These are phyloP conservation scores for Gryon sp. DNA, from an alignment of 1,140 invertebrate genomes.

Conservation along the genomic window DNA sequence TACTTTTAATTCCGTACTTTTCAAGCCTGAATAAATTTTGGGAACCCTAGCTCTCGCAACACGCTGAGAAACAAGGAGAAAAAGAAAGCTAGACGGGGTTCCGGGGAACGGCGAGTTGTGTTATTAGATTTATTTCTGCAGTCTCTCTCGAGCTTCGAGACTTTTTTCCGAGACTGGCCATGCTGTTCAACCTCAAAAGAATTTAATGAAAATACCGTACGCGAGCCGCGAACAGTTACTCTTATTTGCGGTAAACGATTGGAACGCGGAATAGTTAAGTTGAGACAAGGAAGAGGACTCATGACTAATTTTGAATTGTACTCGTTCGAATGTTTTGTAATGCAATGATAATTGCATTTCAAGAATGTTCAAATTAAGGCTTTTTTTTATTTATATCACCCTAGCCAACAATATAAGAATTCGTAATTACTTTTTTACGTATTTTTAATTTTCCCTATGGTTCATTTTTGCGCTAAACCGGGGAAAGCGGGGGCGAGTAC, in stretches of 20 bases:
- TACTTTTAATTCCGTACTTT: slow-evolving; percentile 68
- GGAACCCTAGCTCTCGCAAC: slow-evolving; percentile 53
- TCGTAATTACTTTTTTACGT: slow-evolving; percentile 43
- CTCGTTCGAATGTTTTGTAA: slow-evolving; percentile 60
- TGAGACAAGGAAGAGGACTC: slow-evolving; percentile 65
- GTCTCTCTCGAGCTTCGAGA: slow-evolving; percentile 66
- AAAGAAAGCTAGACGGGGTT: slow-evolving; percentile 41
- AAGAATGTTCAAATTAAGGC: slow-evolving; percentile 50
- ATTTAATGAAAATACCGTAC: slow-evolving; percentile 77
- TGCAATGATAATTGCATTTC: slow-evolving; percentile 48
- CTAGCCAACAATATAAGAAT: slow-evolving; percentile 38
- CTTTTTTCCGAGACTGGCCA: slow-evolving; percentile 69
- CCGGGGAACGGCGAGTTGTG: slow-evolving; percentile 53
- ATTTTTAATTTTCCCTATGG: slow-evolving; percentile 31
- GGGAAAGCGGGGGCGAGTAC: too few relatives aligned
- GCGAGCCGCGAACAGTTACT: slow-evolving; percentile 60
- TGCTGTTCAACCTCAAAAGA: slow-evolving; percentile 71
- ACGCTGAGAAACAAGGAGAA: slow-evolving; percentile 54
- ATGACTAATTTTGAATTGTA: slow-evolving; percentile 64
- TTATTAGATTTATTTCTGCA: slow-evolving; percentile 74
- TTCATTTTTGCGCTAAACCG: slow-evolving; percentile 12
- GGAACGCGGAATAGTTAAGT: slow-evolving; percentile 63
- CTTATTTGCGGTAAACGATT: slow-evolving; percentile 64
- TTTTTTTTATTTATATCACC: slow-evolving; percentile 20
- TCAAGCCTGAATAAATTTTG: slow-evolving; percentile 68